A percentile compares a stretch with the other conserved stretches of the same genome.
Conservation (phyloP, 2,888 invertebrate species). For the Drosophila mettleri region DNA sequence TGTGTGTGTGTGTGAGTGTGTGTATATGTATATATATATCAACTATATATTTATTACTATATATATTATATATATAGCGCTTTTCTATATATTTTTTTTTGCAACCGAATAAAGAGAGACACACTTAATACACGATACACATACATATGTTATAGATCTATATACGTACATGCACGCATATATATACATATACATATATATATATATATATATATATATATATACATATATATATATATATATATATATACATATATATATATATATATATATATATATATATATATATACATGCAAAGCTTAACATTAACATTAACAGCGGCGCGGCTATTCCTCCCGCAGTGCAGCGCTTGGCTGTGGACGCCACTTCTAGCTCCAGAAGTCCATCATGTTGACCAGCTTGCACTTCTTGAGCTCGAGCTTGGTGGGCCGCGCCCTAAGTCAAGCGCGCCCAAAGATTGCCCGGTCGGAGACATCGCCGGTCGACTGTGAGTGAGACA, state of each 20-base stretch:
- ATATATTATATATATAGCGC: constrained; percentile 12
- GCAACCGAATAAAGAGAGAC: constrained; percentile 13
- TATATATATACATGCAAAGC: constrained; percentile 34
- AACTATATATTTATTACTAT: constrained; percentile 22
- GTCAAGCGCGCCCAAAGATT: constrained; percentile 88
- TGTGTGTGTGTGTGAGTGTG: constrained; percentile 13
- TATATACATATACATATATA: background rate
- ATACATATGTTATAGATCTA: constrained; percentile 31
- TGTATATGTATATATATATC: constrained; percentile 15
- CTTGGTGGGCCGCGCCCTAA: constrained; percentile 84
- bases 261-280: background rate
- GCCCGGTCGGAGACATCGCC: constrained; percentile 87
- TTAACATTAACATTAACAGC: constrained; percentile 51
- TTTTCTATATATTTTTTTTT: background rate
- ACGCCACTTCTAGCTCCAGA: constrained; percentile 85
- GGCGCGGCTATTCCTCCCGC: constrained; percentile 53
- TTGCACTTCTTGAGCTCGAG: constrained; percentile 85
- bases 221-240: background rate
- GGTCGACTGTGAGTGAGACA: constrained; percentile 88
- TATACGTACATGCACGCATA: constrained; percentile 6
- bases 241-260: background rate
- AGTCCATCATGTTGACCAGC: constrained; percentile 85
- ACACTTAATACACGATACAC: constrained; percentile 35
- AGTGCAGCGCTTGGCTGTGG: constrained; percentile 69
- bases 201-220: background rate